A percentile compares a stretch with the other conserved stretches of the same genome.
Conservation (phyloP, 2,113 vertebrate genomes). For the Cardinalis cardinalis region DNA sequence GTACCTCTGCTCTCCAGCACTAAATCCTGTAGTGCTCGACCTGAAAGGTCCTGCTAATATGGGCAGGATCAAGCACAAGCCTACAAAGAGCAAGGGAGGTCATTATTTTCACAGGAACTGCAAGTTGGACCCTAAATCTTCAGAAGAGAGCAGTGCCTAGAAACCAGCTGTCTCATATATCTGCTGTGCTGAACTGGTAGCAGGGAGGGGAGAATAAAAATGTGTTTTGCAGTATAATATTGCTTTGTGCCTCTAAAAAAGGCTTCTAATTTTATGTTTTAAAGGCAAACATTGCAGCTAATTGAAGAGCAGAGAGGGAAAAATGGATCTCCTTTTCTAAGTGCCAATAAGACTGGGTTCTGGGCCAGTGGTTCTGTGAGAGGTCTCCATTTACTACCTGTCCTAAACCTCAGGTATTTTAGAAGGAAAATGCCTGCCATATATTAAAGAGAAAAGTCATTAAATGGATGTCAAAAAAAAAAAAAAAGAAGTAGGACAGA, state of each 20-base stretch:
- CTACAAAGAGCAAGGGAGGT: slow-evolving; percentile 45
- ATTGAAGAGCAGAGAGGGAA: slow-evolving; percentile 58
- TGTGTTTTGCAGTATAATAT: slow-evolving; percentile 57
- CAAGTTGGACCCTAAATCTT: slow-evolving; percentile 42
- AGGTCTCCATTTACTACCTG: slow-evolving; percentile 66
- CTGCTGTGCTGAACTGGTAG: slow-evolving; percentile 37
- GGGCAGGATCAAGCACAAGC: slow-evolving; percentile 40
- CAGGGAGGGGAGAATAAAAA: slow-evolving; percentile 49
- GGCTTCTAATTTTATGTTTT: slow-evolving; percentile 59
- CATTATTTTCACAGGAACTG: slow-evolving; percentile 61
- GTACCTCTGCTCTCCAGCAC: slow-evolving; percentile 1
- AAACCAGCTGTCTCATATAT: slow-evolving; percentile 56
- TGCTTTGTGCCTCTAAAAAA: slow-evolving; percentile 60
- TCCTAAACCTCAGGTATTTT: slow-evolving; percentile 66
- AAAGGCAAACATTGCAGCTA: slow-evolving; percentile 65
- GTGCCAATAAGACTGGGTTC: slow-evolving; percentile 59
- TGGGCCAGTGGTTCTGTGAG: slow-evolving; percentile 65
- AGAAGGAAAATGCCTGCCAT: slow-evolving; percentile 54
- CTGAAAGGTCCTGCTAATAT: slow-evolving; percentile 44
- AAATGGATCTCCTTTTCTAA: slow-evolving; percentile 60
- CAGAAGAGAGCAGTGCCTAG: slow-evolving; percentile 21
- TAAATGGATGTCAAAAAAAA: slow-evolving; percentile 28
- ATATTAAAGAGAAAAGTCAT: slow-evolving; percentile 63
- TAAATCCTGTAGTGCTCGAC: slow-evolving; percentile 17
- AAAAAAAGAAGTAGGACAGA: not conserved